Base-by-base conservation (phyloP, 2,113 vertebrate species). In the Erythrocercus mccallii region DNA sequence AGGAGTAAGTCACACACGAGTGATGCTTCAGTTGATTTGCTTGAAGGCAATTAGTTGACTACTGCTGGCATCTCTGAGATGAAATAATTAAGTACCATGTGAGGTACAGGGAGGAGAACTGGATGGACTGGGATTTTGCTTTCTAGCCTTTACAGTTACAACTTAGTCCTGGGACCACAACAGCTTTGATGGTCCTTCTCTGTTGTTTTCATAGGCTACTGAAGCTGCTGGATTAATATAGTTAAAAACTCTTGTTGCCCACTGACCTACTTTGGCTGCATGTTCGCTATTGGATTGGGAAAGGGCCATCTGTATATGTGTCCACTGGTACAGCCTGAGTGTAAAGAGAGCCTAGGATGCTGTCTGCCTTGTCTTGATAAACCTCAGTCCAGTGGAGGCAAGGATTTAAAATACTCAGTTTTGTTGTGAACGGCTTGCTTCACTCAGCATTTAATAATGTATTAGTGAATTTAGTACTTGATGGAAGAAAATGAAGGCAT, bases 161-260 rank as follows among this genome's bases (percentile, higher is more conserved):
- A 8, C 17, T 70, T 62, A 0, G 1, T 68, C 56, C 23, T 64
- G 37, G 58, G 47, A 69, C 64, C 33, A 31, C 47, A 54, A 12
- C 35, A 33, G 45, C 66, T 66, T 78, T 0, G 3, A 10, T 2
- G 2, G 47, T 81, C 42, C n/a, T 77, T 56, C 53, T 45, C 25
- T 58, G 11, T 51, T 12, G 1, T 62, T 84, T 58, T 24, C 17
- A 2, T 27, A 40, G 51, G 69, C 71, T 68, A 10, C 48, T 40
- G 72, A 57, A 66, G 69, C 48, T 57, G 28, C n/a, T 86, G 72
- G 61, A 56, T 93, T 88, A 92, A 31, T 64, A 2, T 30, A 60
- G 51, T 88, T 96, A 71, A 60, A 86, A 94, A 83, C 85, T 70
- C 85, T 90, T 83, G 82, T 88, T 92, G 64, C 70, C 90, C n/a